Evolutionary conservation across 2,797 vertebrate species (phyloP), one percentile per base, ranked within the genome.

Genomic region (Triplophysa bombifrons): DNA sequence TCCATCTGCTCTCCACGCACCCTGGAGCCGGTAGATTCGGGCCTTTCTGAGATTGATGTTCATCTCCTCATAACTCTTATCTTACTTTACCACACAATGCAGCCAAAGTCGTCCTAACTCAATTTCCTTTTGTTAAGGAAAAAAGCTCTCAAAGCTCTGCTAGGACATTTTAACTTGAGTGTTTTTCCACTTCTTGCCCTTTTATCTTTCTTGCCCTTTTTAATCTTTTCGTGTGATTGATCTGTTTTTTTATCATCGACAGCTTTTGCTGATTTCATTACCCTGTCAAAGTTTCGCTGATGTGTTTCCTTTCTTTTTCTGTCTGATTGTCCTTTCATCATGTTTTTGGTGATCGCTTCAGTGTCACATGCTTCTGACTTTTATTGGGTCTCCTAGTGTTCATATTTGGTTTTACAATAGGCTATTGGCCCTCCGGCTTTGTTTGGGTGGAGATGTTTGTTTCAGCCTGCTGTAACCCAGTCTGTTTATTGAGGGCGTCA

Each of bases 401-500:
- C 70, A 67, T 27, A 72, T 73, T 51, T 22, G 38, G 61, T 74
- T 77, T 70, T n/a, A 50, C 50, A 74, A 53, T 10, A 53, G 44
- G 60, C 67, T 72, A 30, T 38, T 69, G 22, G 69, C 10, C 20
- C 5, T 1, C 27, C 22, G 75, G 34, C 60, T 78, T 79, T 83
- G 50, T 80, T 73, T 81, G 72, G 76, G 72, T 67, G 66, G 51
- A 65, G 48, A 72, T 70, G 20, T 84, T 68, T 74, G 66, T 75
- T 80, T 84, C 66, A 34, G 58, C 61, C 20, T 69, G 46, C 55
- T 72, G 74, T 85, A 82, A 84, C 80, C 76, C 73, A 17, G 65
- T 66, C 74, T 83, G 81, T 81, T 79, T 84, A 73, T 68, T n/a
- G 0, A n/a, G 66, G 79, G 81, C 76, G 72, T 79, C 74, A 81